Conservation (phyloP, 2,113 vertebrate species). For the Merops nubicus region DNA sequence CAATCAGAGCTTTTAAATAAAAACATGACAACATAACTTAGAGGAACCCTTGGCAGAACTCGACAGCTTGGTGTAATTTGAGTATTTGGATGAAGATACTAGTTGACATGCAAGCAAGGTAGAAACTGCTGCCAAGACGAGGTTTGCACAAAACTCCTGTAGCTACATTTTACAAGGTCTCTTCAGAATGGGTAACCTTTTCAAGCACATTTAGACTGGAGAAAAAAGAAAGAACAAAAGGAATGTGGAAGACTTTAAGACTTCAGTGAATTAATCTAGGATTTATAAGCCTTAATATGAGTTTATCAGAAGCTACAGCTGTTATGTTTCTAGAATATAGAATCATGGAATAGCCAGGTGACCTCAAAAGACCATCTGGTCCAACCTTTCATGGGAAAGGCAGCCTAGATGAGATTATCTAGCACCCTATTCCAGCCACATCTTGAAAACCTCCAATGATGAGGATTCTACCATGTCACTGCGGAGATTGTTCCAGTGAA, state of each 20-base stretch:
- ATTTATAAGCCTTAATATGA: not conserved
- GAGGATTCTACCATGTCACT: not conserved
- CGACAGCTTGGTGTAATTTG: not conserved
- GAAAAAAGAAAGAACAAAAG: not conserved
- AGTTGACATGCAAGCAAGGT: not conserved
- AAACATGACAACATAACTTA: slow-evolving; percentile 5
- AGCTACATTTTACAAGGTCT: not conserved
- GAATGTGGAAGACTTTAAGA: not conserved
- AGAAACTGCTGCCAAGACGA: slow-evolving; percentile 11
- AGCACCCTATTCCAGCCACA: not conserved
- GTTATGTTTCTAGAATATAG: not conserved
- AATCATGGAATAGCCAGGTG: not conserved
- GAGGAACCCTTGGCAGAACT: slow-evolving; percentile 4
- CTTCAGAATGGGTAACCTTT: not conserved
- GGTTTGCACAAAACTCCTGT: not conserved
- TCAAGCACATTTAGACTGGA: not conserved
- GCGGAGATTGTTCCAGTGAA: not conserved
- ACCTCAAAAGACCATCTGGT: not conserved
- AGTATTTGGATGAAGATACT: not conserved
- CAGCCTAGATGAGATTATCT: not conserved
- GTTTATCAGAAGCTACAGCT: not conserved
- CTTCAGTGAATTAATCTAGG: not conserved
- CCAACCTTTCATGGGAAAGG: not conserved
- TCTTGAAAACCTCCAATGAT: not conserved
- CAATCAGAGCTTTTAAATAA: slow-evolving; percentile 3